Evolutionary conservation across 2,797 vertebrate genomes (phyloP), one percentile per base, ranked within the genome.

Genomic region (Acanthurus leucopareius): DNA sequence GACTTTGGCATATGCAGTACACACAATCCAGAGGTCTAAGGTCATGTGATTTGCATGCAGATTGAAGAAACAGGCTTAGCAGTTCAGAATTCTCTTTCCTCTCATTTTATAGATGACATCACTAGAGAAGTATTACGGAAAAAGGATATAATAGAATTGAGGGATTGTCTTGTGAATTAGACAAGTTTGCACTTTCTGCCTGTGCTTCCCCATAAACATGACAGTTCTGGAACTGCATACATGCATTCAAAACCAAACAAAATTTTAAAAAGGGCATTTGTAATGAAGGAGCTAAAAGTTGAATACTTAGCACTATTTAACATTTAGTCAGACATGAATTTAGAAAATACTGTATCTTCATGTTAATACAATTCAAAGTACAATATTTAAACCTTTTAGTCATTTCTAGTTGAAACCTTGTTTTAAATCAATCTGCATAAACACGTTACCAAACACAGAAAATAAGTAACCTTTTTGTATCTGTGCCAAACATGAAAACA

Each of bases 371-470:
- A 58, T 69, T 44, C 3, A 38, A 35, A 75, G 11, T 10, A 51
- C 10, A 4, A 0, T 2, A 4, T 60, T 17, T 54, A 13, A 45
- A 44, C 1, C 49, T 69, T 47, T 62, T 0, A 10, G 25, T 56
- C 0, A 20, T 62, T n/a, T 47, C 3, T 25, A 25, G 2, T 22
- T 2, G 4, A 7, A 16, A 53, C 32, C 32, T 35, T 35, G 32
- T 32, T 32, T 32, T 32, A 32, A 35, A 35, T 7, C 32, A 0
- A 53, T 32, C 53, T 61, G 28, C 48, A 60, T 48, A 19, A 54
- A 58, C 32, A 63, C 49, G 51, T 75, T 74, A 51, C 13, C 49
- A 45, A 62, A 74, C 44, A 66, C 59, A 66, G 11, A 60, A 56
- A 20, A 38, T 66, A 11, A 57, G 54, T 19, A 51, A 17, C 19